Evolutionary conservation across 2,888 invertebrate genomes (phyloP), one percentile per base, ranked within the genome.

Genomic region (Dynastes hyllus): DNA sequence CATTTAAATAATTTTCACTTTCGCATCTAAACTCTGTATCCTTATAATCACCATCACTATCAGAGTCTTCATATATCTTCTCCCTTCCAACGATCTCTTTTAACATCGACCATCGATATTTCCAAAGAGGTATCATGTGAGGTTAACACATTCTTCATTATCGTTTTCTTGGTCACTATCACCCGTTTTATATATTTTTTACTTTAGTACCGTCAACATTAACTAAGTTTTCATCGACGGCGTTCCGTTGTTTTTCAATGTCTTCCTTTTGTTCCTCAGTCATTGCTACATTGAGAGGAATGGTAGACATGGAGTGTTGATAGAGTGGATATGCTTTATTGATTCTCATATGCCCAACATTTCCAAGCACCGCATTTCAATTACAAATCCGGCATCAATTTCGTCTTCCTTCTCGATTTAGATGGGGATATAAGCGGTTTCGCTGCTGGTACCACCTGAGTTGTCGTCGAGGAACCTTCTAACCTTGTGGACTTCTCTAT

Each of bases 241-340:
- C 94, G 78, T 94, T 93, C 22, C 94, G 90, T 84, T 94, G 93
- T 83, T 93, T 93, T 84, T 94, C 94, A 79, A 95, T 94, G 83
- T 95, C 95, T 84, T 95, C 95, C 85, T 95, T 95, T 85, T 96
- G 93, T 84, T 96, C 95, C 84, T 97, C 97, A 0, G 94, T 95
- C 89, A 94, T 91, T 0, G 94, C 93, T 2, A 93, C 93, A 84
- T 92, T 93, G 58, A 94, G 92, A 0, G 94, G 92, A 11, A 92
- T 92, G 3, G 91, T 87, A 22, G 91, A 90, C 67, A 91, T 91
- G 86, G 86, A 91, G 78, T 94, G 94, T 80, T 96, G 96, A 89
- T 98, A 99, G 71, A 97, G 89, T 0, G 98, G 99, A 89, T 99
- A 99, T 11, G 98, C 97, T 88, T 98, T 98, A 90, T 99, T 99